These are phyloP conservation scores for Smittia aterrima DNA, from an alignment of 2,888 invertebrate species.

Conservation along the genomic window DNA sequence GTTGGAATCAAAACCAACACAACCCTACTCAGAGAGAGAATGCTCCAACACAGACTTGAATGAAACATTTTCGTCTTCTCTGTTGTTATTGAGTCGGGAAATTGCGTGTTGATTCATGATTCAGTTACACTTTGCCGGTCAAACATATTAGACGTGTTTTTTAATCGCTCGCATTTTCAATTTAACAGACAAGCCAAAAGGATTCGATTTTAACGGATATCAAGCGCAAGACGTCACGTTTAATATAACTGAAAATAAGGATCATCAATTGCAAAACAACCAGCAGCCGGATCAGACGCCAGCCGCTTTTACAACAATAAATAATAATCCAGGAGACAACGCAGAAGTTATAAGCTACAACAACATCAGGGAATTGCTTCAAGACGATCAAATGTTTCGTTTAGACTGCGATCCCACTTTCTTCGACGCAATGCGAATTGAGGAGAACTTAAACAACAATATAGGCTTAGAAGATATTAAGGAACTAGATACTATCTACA, in stretches of 20 bases:
- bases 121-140: constrained; percentile 28
- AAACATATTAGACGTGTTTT: constrained; percentile 1
- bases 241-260: constrained; percentile 16
- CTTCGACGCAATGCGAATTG: constrained; percentile 1
- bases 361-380: constrained; percentile 14
- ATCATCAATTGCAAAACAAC: constrained; percentile 16
- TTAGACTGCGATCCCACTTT: constrained; percentile 24
- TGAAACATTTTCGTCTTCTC: constrained; percentile 1
- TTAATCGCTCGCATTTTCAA: constrained; percentile 5
- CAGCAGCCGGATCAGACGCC: background rate
- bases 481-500: constrained; percentile 8
- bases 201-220: constrained; percentile 28
- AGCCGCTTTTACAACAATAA: background rate
- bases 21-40: background rate
- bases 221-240: background rate
- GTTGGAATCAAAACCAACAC: background rate
- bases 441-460: constrained; percentile 32
- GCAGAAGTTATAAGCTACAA: background rate
- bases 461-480: constrained; percentile 13
- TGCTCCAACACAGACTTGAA: background rate
- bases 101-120: constrained; percentile 12
- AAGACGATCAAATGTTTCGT: constrained; percentile 41
- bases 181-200: constrained; percentile 19
- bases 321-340: constrained; percentile 18
- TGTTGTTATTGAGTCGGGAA: constrained; percentile 9